Percentiles rank a stretch among this genome's conserved stretches.
These are phyloP conservation scores for Norana najaformis DNA, from an alignment of 2,888 invertebrate species.

Conservation along the genomic window DNA sequence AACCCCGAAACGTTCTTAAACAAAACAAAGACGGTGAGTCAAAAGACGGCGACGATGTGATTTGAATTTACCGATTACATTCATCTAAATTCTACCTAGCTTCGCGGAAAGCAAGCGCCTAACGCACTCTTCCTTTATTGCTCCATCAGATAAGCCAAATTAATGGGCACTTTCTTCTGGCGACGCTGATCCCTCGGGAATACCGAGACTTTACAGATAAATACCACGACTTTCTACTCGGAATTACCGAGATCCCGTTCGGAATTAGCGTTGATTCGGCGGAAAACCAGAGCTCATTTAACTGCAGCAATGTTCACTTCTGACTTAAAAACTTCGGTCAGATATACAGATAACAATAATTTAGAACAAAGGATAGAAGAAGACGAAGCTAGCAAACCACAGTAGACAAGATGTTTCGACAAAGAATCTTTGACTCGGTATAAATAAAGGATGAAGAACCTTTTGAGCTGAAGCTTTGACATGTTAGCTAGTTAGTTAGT, in stretches of 20 bases:
- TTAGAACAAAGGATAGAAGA: not conserved
- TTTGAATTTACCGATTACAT: conserved; percentile 14
- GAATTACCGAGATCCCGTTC: not conserved
- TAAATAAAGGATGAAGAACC: too few species aligned
- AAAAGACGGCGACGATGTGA: not conserved
- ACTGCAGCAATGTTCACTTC: not conserved
- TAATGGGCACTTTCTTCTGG: not conserved
- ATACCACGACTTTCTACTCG: not conserved
- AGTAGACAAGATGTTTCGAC: too few species aligned
- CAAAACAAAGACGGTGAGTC: not conserved
- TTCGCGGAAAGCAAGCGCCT: not conserved
- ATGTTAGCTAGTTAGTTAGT: too few species aligned
- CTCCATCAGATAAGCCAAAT: not conserved
- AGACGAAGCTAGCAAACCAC: not conserved
- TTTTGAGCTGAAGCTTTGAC: too few species aligned
- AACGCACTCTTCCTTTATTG: not conserved
- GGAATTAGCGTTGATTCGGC: not conserved
- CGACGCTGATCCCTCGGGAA: not conserved
- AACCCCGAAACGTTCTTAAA: not conserved
- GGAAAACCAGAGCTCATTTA: not conserved
- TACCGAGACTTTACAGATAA: not conserved
- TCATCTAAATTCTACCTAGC: not conserved
- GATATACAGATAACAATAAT: not conserved
- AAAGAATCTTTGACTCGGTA: too few species aligned
- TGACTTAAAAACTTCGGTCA: not conserved